Evolutionary conservation across 1,140 invertebrate genomes (phyloP), one percentile per base, ranked within the genome.

Genomic region (Plutomurus gul): DNA sequence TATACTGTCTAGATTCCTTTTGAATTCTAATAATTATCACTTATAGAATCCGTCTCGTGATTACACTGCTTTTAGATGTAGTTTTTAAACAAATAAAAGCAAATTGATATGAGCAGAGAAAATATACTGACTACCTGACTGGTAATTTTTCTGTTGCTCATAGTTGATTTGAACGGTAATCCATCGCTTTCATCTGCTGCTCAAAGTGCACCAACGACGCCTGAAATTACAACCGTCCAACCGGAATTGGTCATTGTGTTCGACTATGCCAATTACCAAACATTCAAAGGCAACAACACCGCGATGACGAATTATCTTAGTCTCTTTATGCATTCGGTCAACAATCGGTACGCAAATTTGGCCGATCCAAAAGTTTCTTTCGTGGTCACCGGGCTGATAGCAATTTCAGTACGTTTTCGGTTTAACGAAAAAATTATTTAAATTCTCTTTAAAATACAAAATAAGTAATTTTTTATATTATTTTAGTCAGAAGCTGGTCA

Each of bases 211-310:
- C 11, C 22, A 33, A 37, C 30, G 1, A 20, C 56, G n/a, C 49
- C 56, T 3, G 56, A 16, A 27, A 20, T 46, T 7, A 77, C 56
- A 18, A 37, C 39, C 1, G 33, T 22, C 3, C 56, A 47, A 3
- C 56, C 75, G 1, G 75, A 77, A 46, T 36, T 77, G n/a, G 25
- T 20, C 2, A 49, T 77, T 30, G 56, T 77, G 0, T 77, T 77
- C 30, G 75, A 77, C 39, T 27, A 77, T 20, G 18, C 20, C 20
- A 65, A 77, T 18, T 70, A 46, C 22, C 16, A 77, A 10, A 70
- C 33, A 30, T 77, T 77, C n/a, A 60, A 46, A 11, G 51, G 51
- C 20, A 70, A 77, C 27, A 40, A 13, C 8, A 60, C 75, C n/a
- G 39, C 39, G 2, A 70, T 77, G 20, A 71, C 18, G 3, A 39